A percentile compares a stretch with the other conserved stretches of the same genome.
Evolutionary conservation across 2,888 invertebrate species (phyloP).

Genomic region (Argyresthia goedartella): DNA sequence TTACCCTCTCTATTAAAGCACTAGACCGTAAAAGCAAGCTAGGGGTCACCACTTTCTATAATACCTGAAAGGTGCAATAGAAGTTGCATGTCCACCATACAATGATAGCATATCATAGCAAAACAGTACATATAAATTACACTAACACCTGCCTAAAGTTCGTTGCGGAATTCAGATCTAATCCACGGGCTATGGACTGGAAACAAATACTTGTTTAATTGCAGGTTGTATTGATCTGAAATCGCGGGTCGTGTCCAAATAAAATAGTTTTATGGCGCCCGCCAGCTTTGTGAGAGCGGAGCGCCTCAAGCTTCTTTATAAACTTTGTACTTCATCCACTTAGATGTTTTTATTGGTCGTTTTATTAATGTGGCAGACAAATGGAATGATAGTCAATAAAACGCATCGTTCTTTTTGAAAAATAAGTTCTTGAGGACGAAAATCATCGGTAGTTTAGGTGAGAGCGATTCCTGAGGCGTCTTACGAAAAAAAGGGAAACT

Average conservation of each 20-base stretch:
- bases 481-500: background rate
- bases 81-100: too few species aligned
- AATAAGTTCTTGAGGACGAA: background rate
- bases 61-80: too few species aligned
- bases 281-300: constrained; percentile 12
- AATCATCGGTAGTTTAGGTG: too few species aligned
- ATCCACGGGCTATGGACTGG: constrained; percentile 26
- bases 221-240: constrained; percentile 25
- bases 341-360: background rate
- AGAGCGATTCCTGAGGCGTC: background rate
- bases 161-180: constrained; percentile 18
- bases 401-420: background rate
- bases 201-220: constrained; percentile 33
- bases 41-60: too few species aligned
- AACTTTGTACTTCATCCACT: constrained; percentile 3
- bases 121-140: background rate
- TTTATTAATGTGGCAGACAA: background rate
- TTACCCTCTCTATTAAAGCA: too few species aligned
- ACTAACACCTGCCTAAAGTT: background rate
- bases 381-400: background rate
- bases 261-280: constrained; percentile 6
- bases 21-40: too few species aligned
- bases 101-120: background rate
- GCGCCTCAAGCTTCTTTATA: constrained; percentile 18
- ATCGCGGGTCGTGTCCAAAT: constrained; percentile 12